These are phyloP conservation scores for Papilio polyxenes DNA, from an alignment of 1,140 invertebrate species.

Conservation along the genomic window DNA sequence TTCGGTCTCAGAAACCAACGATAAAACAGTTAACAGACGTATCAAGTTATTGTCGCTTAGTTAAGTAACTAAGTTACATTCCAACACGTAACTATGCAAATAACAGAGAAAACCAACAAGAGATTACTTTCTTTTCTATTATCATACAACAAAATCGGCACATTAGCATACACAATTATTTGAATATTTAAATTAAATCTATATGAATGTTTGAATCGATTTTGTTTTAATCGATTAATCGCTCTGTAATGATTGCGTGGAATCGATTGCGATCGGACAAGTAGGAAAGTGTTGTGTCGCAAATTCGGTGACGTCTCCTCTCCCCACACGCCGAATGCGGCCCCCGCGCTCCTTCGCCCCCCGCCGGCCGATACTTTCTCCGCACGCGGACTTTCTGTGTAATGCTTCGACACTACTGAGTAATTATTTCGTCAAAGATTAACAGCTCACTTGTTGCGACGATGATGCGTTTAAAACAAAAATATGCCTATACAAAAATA, in stretches of 20 bases:
- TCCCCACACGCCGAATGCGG: neutral
- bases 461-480: neutral
- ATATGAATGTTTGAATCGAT: constrained; percentile 6
- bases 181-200: constrained; percentile 4
- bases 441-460: neutral
- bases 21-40: neutral
- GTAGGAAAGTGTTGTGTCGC: constrained; percentile 31
- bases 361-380: constrained; percentile 15
- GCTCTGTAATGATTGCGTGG: constrained; percentile 2
- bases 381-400: constrained; percentile 26
- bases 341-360: neutral
- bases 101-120: neutral
- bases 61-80: constrained; percentile 9
- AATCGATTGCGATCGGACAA: constrained; percentile 24
- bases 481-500: too few relatives aligned
- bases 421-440: constrained; percentile 26
- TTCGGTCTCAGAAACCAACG: neutral
- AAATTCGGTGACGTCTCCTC: neutral
- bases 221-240: constrained; percentile 30
- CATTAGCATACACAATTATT: neutral
- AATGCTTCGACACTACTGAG: constrained; percentile 24
- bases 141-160: neutral
- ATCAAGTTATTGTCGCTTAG: neutral
- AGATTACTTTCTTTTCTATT: constrained; percentile 13
- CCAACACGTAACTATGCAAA: constrained; percentile 22